Evolutionary conservation across 2,888 invertebrate genomes (phyloP).

Genomic region (Brachynemurus nebulosus): DNA sequence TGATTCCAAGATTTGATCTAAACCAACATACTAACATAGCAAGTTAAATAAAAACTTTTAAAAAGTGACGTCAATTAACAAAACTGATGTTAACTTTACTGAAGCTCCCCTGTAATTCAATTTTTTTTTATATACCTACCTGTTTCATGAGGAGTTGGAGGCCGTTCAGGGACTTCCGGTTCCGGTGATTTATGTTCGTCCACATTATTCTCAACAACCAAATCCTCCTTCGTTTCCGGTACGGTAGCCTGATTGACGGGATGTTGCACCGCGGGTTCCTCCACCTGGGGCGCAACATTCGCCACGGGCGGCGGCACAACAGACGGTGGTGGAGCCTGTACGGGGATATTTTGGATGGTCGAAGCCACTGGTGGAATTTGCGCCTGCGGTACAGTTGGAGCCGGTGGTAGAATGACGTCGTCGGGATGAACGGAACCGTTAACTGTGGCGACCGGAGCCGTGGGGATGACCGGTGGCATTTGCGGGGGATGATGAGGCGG

Average conservation of each 20-base stretch:
- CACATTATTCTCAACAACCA: constrained; percentile 19
- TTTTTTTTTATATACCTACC: too few species aligned
- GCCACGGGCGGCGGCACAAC: background rate
- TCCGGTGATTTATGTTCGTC: constrained; percentile 21
- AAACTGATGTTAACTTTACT: too few species aligned
- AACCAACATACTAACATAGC: too few species aligned
- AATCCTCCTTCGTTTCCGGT: constrained; percentile 22
- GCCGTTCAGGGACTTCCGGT: constrained; percentile 11
- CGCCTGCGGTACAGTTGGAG: constrained; percentile 20
- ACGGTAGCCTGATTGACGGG: constrained; percentile 20
- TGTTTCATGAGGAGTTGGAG: constrained; percentile 8
- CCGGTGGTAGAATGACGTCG: constrained; percentile 25
- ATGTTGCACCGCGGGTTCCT: background rate
- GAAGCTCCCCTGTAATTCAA: too few species aligned
- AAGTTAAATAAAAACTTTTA: too few species aligned
- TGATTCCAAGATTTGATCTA: too few species aligned
- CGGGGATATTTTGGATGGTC: constrained; percentile 22
- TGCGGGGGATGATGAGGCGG: constrained; percentile 5
- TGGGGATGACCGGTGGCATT: constrained; percentile 14
- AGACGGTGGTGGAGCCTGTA: constrained; percentile 13
- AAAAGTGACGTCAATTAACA: too few species aligned
- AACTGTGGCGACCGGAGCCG: constrained; percentile 26
- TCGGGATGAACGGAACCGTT: constrained; percentile 31
- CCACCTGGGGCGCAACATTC: background rate
- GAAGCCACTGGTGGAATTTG: constrained; percentile 16